phyloP scores from a whole-genome alignment of 2,888 invertebrate species.

The Cephus pygmeus region DNA sequence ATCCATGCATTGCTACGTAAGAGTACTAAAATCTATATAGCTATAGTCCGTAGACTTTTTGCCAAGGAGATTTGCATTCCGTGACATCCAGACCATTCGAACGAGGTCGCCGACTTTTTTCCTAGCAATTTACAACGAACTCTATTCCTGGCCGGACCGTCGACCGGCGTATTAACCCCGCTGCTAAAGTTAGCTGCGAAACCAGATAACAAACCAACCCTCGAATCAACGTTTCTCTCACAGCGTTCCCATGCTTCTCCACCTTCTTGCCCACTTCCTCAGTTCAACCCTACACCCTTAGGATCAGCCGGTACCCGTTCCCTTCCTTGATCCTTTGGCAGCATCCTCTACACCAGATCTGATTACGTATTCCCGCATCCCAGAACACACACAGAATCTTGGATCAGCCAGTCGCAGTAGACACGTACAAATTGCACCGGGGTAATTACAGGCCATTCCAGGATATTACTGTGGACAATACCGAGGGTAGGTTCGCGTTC shows the following conservation, averaged over 20 bases:
- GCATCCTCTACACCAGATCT: neutral
- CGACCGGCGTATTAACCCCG: conserved; percentile 12
- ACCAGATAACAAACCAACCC: neutral
- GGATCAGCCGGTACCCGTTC: neutral
- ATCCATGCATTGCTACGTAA: neutral
- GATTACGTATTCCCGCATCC: neutral
- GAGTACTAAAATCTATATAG: neutral
- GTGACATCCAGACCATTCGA: conserved; percentile 18
- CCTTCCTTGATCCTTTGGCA: neutral
- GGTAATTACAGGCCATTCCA: neutral
- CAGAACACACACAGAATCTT: neutral
- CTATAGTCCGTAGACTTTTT: conserved; percentile 24
- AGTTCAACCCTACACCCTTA: neutral
- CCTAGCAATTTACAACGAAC: conserved; percentile 9
- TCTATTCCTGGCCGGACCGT: conserved; percentile 5
- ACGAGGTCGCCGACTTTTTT: conserved; percentile 4
- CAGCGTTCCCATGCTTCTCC: neutral
- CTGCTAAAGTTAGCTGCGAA: conserved; percentile 3
- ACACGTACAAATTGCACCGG: neutral
- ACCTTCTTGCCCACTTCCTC: neutral
- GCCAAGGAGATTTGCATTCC: conserved; percentile 39
- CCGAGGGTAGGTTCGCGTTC: neutral
- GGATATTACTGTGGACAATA: neutral
- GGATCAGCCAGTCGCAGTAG: neutral
- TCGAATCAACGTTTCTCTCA: neutral